Evolutionary conservation across 1,140 invertebrate genomes (phyloP).

Genomic region (Arctopsyche grandis): DNA sequence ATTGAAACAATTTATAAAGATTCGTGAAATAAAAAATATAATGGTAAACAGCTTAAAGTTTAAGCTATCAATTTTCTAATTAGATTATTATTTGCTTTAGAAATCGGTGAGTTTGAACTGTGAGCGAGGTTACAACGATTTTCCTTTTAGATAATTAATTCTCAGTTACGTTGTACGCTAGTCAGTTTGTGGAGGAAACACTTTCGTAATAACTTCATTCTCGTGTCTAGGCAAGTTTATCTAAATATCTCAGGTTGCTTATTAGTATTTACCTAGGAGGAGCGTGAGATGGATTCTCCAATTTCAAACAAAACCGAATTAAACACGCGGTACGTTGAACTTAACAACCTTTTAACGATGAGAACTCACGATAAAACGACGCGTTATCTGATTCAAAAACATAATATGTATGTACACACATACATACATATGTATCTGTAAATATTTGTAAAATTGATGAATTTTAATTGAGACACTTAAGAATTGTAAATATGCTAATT

Average conservation of each 20-base stretch:
- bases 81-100: too few relatives aligned
- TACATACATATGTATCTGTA: neutral
- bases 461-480: too few relatives aligned
- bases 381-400: neutral
- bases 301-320: constrained; percentile 5
- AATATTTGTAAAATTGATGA: neutral
- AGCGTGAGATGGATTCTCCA: constrained; percentile 6
- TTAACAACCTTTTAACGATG: neutral
- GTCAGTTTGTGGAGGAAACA: neutral
- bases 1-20: too few relatives aligned
- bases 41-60: too few relatives aligned
- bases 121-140: too few relatives aligned
- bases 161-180: neutral
- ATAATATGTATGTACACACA: neutral
- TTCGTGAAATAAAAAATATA: too few relatives aligned
- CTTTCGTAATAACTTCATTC: neutral
- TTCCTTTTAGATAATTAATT: too few relatives aligned
- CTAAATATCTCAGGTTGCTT: constrained; percentile 3
- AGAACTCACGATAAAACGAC: neutral
- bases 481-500: too few relatives aligned
- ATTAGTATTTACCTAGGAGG: neutral
- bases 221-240: neutral
- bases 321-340: neutral
- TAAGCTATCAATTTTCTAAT: too few relatives aligned
- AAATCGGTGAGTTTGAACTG: too few relatives aligned